phyloP scores from a whole-genome alignment of 2,888 invertebrate genomes.

The Pteria penguin region DNA sequence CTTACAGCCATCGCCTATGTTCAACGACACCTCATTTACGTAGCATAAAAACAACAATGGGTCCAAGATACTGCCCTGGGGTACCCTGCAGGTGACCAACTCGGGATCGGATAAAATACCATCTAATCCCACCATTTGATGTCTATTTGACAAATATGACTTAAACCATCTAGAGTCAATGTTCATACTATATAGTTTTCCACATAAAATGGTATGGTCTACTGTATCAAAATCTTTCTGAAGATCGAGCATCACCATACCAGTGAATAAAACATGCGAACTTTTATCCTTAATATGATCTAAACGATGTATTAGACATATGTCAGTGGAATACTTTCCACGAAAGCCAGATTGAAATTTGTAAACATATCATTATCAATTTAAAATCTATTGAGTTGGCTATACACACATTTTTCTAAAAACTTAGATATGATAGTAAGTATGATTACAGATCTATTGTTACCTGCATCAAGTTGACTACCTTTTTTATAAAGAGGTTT shows the following conservation, averaged over 20 bases:
- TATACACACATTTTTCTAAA: too few relatives aligned
- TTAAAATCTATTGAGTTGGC: too few relatives aligned
- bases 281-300: background rate
- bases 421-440: constrained; percentile 33
- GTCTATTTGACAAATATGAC: background rate
- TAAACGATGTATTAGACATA: constrained; percentile 20
- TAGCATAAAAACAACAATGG: background rate
- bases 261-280: too few relatives aligned
- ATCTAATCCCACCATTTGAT: background rate
- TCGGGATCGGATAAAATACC: background rate
- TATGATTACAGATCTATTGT: constrained; percentile 47
- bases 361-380: constrained; percentile 11
- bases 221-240: constrained; percentile 3
- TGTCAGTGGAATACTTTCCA: constrained; percentile 24
- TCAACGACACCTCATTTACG: too few relatives aligned
- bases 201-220: background rate
- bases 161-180: constrained; percentile 8
- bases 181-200: background rate
- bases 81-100: background rate
- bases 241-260: too few relatives aligned
- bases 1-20: background rate
- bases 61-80: constrained; percentile 2
- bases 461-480: constrained; percentile 30
- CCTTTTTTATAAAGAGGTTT: constrained; percentile 43
- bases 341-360: constrained; percentile 35